phyloP scores from a whole-genome alignment of 2,888 invertebrate species.

The Drosophila melanocephala region DNA sequence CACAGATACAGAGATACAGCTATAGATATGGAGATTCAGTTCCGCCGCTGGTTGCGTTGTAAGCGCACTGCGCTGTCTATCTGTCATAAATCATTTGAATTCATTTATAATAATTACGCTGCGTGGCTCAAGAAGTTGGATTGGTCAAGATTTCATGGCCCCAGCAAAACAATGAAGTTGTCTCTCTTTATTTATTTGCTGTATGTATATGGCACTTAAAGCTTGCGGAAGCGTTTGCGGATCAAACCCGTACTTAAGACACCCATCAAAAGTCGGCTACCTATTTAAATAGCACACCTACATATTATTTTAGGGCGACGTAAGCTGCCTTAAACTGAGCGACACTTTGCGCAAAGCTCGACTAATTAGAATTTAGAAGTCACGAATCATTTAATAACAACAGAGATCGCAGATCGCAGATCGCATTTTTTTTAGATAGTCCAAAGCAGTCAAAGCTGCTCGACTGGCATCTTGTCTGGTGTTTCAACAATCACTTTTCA shows the following conservation, averaged over 20 bases:
- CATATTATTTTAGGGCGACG: slow-evolving; percentile 14
- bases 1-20: background rate
- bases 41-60: slow-evolving; percentile 69
- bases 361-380: slow-evolving; percentile 58
- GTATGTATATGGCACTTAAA: slow-evolving; percentile 21
- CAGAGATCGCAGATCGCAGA: slow-evolving; percentile 16
- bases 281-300: slow-evolving; percentile 24
- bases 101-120: slow-evolving; percentile 77
- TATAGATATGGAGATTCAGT: slow-evolving; percentile 33
- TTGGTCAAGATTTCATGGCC: slow-evolving; percentile 66
- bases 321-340: slow-evolving; percentile 31
- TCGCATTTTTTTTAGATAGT: slow-evolving; percentile 2
- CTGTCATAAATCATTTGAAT: slow-evolving; percentile 76
- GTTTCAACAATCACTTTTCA: slow-evolving; percentile 70
- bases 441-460: slow-evolving; percentile 1
- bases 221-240: slow-evolving; percentile 66
- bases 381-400: slow-evolving; percentile 37
- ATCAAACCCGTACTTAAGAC: slow-evolving; percentile 31
- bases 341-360: slow-evolving; percentile 44
- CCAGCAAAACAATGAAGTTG: slow-evolving; percentile 69
- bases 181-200: slow-evolving; percentile 22
- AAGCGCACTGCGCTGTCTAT: slow-evolving; percentile 51
- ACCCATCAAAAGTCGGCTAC: slow-evolving; percentile 19
- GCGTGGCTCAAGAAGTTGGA: slow-evolving; percentile 50
- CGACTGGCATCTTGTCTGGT: slow-evolving; percentile 16